phyloP scores from a whole-genome alignment of 2,797 vertebrate genomes.

The Channa striata region DNA sequence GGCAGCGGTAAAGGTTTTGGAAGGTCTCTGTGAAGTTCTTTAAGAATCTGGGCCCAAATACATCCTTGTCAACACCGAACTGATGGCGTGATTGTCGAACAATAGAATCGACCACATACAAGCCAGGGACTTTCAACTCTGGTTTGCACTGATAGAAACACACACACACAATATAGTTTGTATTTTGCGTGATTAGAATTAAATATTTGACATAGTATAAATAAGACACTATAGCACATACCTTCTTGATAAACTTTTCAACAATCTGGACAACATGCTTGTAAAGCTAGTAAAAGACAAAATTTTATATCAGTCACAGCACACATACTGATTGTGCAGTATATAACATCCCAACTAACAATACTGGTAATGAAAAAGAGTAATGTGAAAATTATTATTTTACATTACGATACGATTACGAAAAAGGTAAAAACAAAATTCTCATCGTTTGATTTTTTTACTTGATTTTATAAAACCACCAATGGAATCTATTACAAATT shows the following conservation, averaged over 20 bases:
- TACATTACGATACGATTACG: too few relatives aligned
- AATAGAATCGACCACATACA: conserved; percentile 98
- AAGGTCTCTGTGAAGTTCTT: conserved; percentile 97
- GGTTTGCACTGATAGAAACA: conserved; percentile 90
- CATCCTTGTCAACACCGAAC: conserved; percentile 97
- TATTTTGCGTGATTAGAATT: not conserved
- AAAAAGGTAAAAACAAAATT: too few relatives aligned
- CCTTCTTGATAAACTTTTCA: conserved; percentile 99
- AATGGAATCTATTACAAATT: too few relatives aligned
- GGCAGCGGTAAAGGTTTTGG: conserved; percentile 94
- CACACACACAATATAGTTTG: not conserved
- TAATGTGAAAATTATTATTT: too few relatives aligned
- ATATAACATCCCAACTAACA: not conserved
- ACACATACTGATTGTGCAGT: not conserved
- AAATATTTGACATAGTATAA: not conserved
- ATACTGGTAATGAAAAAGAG: too few relatives aligned
- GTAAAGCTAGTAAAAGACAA: conserved; percentile 89
- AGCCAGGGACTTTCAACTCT: conserved; percentile 95
- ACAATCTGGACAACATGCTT: conserved; percentile 99
- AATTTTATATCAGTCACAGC: conserved; percentile 12
- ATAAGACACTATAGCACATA: conserved; percentile 65
- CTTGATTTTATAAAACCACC: too few relatives aligned
- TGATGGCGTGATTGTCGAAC: conserved; percentile 99
- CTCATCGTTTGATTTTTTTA: too few relatives aligned
- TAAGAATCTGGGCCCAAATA: conserved; percentile 96